phyloP scores from a whole-genome alignment of 2,113 vertebrate genomes.

The Eulemur rufifrons region DNA sequence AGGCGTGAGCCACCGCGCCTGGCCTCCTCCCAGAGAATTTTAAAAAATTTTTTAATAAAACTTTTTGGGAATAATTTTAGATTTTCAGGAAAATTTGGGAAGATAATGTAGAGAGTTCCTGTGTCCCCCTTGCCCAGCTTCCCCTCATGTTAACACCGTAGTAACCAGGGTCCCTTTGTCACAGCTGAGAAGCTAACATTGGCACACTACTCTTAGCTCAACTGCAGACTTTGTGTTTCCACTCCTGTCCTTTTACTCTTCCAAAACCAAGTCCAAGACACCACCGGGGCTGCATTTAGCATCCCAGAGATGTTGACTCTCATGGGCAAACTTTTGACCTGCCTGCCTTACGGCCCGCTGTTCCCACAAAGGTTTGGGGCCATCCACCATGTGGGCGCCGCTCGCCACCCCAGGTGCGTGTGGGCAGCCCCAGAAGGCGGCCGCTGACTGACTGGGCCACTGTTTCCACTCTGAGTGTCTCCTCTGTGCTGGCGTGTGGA shows the following conservation, averaged over 20 bases:
- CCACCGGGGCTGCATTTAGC: not conserved
- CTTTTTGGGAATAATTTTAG: not conserved
- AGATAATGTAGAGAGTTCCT: not conserved
- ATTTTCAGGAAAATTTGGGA: not conserved
- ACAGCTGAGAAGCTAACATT: not conserved
- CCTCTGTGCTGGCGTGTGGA: not conserved
- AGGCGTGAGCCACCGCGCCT: too few relatives aligned
- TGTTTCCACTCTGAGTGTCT: not conserved
- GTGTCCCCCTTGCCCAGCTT: not conserved
- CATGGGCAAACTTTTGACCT: not conserved
- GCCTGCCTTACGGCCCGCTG: not conserved
- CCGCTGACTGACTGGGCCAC: not conserved
- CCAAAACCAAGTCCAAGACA: not conserved
- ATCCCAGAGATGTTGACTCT: not conserved
- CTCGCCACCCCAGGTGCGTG: not conserved
- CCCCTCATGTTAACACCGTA: not conserved
- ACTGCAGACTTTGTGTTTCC: not conserved
- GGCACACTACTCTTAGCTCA: not conserved
- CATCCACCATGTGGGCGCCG: not conserved
- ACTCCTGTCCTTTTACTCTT: not conserved
- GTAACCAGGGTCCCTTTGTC: accelerated
- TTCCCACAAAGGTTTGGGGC: not conserved
- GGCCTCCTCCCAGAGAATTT: not conserved
- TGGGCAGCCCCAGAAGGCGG: not conserved
- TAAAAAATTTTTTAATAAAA: not conserved